Base-by-base conservation (phyloP, 2,888 invertebrate species). In the Pediacus dermestoides region DNA sequence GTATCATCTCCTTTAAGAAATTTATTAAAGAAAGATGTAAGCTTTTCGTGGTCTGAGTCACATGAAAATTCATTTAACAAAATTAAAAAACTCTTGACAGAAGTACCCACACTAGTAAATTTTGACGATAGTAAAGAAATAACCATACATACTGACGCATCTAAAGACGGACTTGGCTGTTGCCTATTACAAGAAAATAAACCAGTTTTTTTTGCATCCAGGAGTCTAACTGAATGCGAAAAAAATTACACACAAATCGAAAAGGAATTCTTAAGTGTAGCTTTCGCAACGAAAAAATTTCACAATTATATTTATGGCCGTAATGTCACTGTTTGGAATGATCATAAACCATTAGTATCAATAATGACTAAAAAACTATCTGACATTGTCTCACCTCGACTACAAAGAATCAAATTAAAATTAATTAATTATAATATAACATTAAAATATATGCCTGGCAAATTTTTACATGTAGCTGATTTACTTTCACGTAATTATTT, bases 21-120 rank as follows among this genome's bases (percentile, higher is more conserved):
- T 9, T 16, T 48, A 8, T 36, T 39, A 7, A 48, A 35, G 18
- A 48, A 48, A 14, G 33, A 39, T 8, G 34, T 30, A 4, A 30
- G 30, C 28, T 48, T 45, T 21, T 13, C 12, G n/a, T 28, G 28
- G 28, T 4, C 7, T 3, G 4, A 28, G 11, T 12, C 7, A 13
- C 28, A 28, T 7, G n/a, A 28, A 10, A 28, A 28, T 7, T 3
- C 3, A 3, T 28, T 28, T 28, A 10, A 13, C 3, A 3, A 13
- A 3, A 13, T 28, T 13, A 28, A 28, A 11, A n/a, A 11, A 3
- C 8, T 28, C 13, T 7, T 28, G n/a, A 28, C 3, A 2, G 14
- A 3, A 39, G 18, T 21, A 10, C 31, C 36, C n/a, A 22, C 9
- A 8, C 13, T 40, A 27, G 15, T 13, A 27, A 40, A 18, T 25